These are phyloP conservation scores for Drosophila acutilabella DNA, from an alignment of 2,888 invertebrate genomes.

Conservation along the genomic window DNA sequence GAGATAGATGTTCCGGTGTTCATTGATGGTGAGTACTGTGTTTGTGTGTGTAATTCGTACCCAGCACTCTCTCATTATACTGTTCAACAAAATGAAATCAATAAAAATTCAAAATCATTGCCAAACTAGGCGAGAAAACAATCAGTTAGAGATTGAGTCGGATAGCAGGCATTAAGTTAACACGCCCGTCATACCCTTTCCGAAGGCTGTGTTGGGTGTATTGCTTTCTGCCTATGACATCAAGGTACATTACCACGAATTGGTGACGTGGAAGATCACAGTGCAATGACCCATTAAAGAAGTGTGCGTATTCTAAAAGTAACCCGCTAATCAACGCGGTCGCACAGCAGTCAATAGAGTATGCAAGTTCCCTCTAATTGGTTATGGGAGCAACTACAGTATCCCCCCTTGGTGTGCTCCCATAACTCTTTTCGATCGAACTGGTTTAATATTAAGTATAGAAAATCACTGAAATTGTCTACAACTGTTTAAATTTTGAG, in stretches of 20 bases:
- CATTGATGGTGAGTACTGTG: conserved; percentile 85
- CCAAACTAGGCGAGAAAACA: conserved; percentile 30
- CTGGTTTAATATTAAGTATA: conserved; percentile 17
- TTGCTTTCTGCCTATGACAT: conserved; percentile 69
- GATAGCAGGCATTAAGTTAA: conserved; percentile 66
- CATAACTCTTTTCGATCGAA: conserved; percentile 5
- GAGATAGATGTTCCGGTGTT: conserved; percentile 84
- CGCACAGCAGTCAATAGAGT: conserved; percentile 50
- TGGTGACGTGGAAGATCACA: conserved; percentile 74
- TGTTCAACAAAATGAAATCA: conserved; percentile 43
- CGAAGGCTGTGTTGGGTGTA: conserved; percentile 7
- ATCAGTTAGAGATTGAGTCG: conserved; percentile 76
- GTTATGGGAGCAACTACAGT: neutral
- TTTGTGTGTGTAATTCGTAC: conserved; percentile 75
- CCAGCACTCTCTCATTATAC: conserved; percentile 77
- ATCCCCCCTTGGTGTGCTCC: neutral
- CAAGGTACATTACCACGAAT: conserved; percentile 73
- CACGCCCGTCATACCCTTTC: conserved; percentile 7
- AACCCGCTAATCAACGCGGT: conserved; percentile 6
- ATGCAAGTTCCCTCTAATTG: conserved; percentile 4
- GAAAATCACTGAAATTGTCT: too few species aligned
- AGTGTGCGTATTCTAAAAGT: conserved; percentile 48
- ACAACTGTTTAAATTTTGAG: neutral
- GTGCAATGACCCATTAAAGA: conserved; percentile 83
- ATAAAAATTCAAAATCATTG: conserved; percentile 18